These are phyloP conservation scores for Gibbula magus DNA, from an alignment of 2,888 invertebrate species.

Conservation along the genomic window DNA sequence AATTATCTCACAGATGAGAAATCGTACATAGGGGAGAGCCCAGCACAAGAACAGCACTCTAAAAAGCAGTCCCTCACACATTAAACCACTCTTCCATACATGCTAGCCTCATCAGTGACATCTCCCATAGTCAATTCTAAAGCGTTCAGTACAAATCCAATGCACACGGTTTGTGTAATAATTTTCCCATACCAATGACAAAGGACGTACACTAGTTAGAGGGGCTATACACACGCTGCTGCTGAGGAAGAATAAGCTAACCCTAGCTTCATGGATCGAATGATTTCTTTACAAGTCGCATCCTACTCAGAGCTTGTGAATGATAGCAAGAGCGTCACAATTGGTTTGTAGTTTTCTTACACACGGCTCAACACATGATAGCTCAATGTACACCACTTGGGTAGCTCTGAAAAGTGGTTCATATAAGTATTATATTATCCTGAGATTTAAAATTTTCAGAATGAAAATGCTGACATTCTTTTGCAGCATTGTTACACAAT, in stretches of 20 bases:
- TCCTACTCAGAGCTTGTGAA: background rate
- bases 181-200: background rate
- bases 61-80: background rate
- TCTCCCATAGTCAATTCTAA: background rate
- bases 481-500: no score
- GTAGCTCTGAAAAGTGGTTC: background rate
- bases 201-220: background rate
- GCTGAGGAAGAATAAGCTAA: background rate
- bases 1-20: constrained; percentile 5
- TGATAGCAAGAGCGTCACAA: background rate
- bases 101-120: background rate
- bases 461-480: no score
- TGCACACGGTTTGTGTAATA: background rate
- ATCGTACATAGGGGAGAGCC: background rate
- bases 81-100: background rate
- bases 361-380: background rate
- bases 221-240: background rate
- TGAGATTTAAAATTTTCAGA: background rate
- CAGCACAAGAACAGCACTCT: background rate
- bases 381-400: background rate
- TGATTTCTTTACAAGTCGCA: background rate
- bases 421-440: background rate
- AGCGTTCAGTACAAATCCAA: background rate
- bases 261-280: background rate
- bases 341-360: background rate